A percentile compares a stretch with the other conserved stretches of the same genome.
phyloP scores from a whole-genome alignment of 2,113 vertebrate species.

The Apteryx owenii region DNA sequence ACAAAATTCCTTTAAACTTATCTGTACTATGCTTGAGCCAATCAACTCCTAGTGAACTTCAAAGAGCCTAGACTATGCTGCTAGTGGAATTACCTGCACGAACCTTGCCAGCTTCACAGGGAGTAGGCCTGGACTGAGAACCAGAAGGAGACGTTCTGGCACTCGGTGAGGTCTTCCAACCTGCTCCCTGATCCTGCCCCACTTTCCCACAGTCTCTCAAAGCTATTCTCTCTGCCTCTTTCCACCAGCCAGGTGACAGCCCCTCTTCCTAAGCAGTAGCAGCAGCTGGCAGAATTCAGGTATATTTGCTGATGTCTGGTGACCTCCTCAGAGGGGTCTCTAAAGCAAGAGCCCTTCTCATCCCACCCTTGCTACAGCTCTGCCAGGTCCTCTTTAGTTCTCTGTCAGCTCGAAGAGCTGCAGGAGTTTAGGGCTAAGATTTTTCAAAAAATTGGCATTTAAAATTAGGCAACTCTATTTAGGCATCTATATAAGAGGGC shows the following conservation, averaged over 20 bases:
- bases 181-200: not conserved
- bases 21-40: not conserved
- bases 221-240: not conserved
- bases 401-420: conserved; percentile 3
- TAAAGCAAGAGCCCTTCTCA: conserved; percentile 1
- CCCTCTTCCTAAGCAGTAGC: not conserved
- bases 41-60: not conserved
- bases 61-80: not conserved
- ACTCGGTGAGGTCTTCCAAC: not conserved
- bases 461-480: not conserved
- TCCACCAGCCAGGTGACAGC: not conserved
- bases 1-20: not conserved
- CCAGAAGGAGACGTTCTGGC: not conserved
- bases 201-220: not conserved
- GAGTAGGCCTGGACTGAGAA: not conserved
- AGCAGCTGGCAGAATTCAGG: conserved; percentile 23
- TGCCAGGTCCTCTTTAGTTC: not conserved
- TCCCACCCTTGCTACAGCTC: not conserved
- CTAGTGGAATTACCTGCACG: not conserved
- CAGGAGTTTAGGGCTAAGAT: conserved; percentile 9
- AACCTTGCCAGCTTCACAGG: not conserved
- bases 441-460: conserved; percentile 26
- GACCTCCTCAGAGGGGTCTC: not conserved
- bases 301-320: not conserved
- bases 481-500: not conserved